These are phyloP conservation scores for Ursus arctos DNA, from an alignment of 2,113 vertebrate genomes.

Conservation along the genomic window DNA sequence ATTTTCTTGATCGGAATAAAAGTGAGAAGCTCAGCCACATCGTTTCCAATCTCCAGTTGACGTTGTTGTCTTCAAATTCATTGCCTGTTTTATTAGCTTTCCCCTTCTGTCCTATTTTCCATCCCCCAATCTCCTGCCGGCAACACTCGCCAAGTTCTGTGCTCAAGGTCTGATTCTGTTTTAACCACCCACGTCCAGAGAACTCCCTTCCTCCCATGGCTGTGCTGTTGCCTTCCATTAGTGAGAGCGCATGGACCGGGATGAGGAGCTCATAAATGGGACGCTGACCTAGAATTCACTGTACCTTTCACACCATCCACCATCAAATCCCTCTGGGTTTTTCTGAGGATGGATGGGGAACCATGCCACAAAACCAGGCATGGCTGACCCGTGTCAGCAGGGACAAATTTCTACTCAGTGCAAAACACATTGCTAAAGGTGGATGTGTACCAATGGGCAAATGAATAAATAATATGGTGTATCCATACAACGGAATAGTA, in stretches of 20 bases:
- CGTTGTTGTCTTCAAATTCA: neutral
- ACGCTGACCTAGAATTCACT: accelerated
- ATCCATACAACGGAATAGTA: accelerated
- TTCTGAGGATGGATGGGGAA: neutral
- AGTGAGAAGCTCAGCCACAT: neutral
- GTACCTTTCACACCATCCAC: too few species aligned
- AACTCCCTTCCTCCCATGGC: neutral
- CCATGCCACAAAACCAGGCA: neutral
- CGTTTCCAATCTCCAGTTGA: neutral
- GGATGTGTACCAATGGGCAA: accelerated
- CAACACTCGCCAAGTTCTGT: accelerated
- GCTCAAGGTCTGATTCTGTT: neutral
- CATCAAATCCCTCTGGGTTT: neutral
- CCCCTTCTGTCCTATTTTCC: neutral
- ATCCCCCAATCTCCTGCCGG: accelerated
- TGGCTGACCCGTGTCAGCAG: neutral
- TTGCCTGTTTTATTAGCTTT: too few species aligned
- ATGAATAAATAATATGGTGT: accelerated
- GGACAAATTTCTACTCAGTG: neutral
- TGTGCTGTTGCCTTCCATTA: neutral
- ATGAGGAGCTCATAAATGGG: neutral
- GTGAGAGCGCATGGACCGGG: accelerated
- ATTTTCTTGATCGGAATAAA: neutral
- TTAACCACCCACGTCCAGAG: accelerated
- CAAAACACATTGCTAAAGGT: neutral